Base-by-base conservation (phyloP, 2,888 invertebrate genomes). In the Malthinus seriepunctatus region DNA sequence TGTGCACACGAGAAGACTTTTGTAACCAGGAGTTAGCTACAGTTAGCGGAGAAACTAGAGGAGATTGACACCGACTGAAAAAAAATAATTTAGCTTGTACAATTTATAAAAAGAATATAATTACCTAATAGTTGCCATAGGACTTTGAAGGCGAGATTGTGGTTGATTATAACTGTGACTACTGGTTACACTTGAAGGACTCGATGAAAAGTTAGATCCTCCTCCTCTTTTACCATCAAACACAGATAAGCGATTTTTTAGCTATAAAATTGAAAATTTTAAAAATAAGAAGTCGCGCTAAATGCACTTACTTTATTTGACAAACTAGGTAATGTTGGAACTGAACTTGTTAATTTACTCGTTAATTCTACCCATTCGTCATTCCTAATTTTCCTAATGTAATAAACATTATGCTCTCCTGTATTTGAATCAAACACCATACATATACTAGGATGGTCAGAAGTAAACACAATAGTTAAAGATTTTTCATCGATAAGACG, bases 371-470 rank as follows among this genome's bases (percentile, higher is more conserved):
- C 51, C 64, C 69, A 72, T 77, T 95, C 95, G 64, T 93, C 90
- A 15, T 83, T 76, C 1, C 85, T 83, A 0, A 93, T 87, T 75
- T 87, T 89, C 3, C 95, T 82, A 32, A 96, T 83, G 67, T 84
- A 87, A 82, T 92, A 95, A 2, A 95, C 83, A 8, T 91, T 90
- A 79, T 96, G 96, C 38, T 87, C 84, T 3, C 88, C 88, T 33
- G 87, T 81, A 73, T 88, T 87, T 63, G 84, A 85, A 74, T 95
- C 93, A 69, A 90, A 95, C 0, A 93, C 76, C 63, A 97, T 80
- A 60, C 93, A 88, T 46, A 97, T 82, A 67, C 95, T 93, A 0
- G 93, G 93, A 53, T 88, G 83, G 14, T 86, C 84, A 70, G 84
- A 86, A 0, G 92, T 88, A 72, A 88, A 94, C 47, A 95, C 87